Evolutionary conservation across 1,140 invertebrate species (phyloP).

Genomic region (Apis dorsata): DNA sequence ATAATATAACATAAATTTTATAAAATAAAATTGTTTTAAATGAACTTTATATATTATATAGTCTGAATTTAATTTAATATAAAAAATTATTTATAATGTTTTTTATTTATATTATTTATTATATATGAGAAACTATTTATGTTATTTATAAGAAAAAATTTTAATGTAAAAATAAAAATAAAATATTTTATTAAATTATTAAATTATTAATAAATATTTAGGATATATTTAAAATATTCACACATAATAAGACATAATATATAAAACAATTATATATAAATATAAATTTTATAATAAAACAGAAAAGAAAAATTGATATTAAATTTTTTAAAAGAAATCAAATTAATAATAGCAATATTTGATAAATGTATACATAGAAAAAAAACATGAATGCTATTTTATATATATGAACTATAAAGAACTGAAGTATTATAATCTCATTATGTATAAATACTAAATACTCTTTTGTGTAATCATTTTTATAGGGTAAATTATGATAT

Average conservation of each 20-base stretch:
- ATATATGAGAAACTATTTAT: not conserved
- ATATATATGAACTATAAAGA: not conserved
- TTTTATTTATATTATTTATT: not conserved
- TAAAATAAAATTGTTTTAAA: not conserved
- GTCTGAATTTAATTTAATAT: not conserved
- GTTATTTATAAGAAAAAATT: not conserved
- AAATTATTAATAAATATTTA: too few relatives aligned
- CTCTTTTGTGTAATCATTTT: not conserved
- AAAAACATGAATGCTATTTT: not conserved
- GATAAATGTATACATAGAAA: not conserved
- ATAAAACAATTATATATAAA: not conserved
- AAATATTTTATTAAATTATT: not conserved
- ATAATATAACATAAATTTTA: not conserved
- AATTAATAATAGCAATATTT: not conserved
- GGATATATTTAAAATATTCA: too few relatives aligned
- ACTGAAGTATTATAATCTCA: not conserved
- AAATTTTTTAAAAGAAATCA: not conserved
- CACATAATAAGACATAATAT: too few relatives aligned
- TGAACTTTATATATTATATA: not conserved
- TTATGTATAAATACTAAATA: not conserved
- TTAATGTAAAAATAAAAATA: not conserved
- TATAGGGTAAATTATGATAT: not conserved
- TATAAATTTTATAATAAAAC: not conserved
- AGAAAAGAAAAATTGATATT: not conserved
- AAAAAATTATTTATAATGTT: not conserved